phyloP scores from a whole-genome alignment of 2,797 vertebrate genomes.

The Sebastes miniatus region DNA sequence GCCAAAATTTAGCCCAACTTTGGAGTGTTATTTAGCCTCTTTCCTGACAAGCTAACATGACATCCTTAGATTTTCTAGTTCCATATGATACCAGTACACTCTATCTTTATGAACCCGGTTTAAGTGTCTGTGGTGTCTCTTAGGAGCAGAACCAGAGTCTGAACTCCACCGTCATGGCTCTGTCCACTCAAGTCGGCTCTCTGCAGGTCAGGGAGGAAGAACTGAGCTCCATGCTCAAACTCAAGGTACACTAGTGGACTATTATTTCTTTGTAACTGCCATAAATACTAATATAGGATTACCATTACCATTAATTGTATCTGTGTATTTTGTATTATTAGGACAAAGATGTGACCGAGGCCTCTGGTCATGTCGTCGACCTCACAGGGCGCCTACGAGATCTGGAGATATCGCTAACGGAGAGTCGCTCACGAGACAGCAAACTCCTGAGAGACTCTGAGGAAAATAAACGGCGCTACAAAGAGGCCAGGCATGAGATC shows the following conservation, averaged over 20 bases:
- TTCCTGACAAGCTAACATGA: no score
- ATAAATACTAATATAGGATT: background rate
- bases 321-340: conserved; percentile 38
- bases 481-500: conserved; percentile 75
- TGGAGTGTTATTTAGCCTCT: no score
- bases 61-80: no score
- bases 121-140: background rate
- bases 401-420: conserved; percentile 72
- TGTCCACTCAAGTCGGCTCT: conserved; percentile 86
- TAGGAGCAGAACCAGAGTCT: conserved; percentile 89
- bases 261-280: background rate
- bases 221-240: conserved; percentile 86
- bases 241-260: conserved; percentile 80
- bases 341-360: conserved; percentile 87
- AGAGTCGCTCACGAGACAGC: conserved; percentile 72
- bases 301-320: background rate
- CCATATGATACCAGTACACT: no score
- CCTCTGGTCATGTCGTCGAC: conserved; percentile 81
- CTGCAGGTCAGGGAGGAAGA: conserved; percentile 89
- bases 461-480: conserved; percentile 78
- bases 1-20: no score
- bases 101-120: no score
- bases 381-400: conserved; percentile 80
- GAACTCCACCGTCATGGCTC: conserved; percentile 81
- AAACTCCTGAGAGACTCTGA: conserved; percentile 79